phyloP scores from a whole-genome alignment of 2,113 vertebrate genomes.

The Chunga burmeisteri region DNA sequence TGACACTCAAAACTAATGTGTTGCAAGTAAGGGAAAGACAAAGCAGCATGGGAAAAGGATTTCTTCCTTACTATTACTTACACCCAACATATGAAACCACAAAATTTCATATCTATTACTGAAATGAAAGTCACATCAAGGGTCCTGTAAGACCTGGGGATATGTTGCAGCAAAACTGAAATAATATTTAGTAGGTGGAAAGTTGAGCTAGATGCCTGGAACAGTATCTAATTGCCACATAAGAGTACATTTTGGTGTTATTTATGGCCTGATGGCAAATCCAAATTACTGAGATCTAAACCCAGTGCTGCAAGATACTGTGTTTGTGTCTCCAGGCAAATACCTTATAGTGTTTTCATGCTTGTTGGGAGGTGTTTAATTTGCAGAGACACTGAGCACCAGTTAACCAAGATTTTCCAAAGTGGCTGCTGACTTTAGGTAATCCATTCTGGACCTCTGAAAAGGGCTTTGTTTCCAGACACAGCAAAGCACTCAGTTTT shows the following conservation, averaged over 20 bases:
- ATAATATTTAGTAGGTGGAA: neutral
- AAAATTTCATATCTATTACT: neutral
- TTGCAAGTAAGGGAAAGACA: neutral
- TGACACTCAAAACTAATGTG: neutral
- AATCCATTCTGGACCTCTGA: neutral
- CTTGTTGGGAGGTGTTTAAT: neutral
- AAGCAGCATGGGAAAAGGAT: neutral
- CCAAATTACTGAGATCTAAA: neutral
- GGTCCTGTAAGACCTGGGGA: neutral
- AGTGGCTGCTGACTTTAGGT: neutral
- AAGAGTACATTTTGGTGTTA: neutral
- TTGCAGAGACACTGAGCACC: neutral
- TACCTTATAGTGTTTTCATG: neutral
- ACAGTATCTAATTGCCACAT: neutral
- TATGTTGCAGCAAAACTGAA: neutral
- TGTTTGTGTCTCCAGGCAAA: neutral
- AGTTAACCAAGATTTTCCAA: neutral
- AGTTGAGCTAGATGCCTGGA: neutral
- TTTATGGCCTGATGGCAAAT: neutral
- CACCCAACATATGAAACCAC: neutral
- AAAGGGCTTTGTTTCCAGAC: neutral
- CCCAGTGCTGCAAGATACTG: neutral
- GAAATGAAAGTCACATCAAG: slow-evolving; percentile 24
- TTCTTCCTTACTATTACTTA: neutral
- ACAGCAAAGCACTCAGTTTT: neutral